Conservation (phyloP, 1,140 invertebrate species). For the Cydia pomonella region DNA sequence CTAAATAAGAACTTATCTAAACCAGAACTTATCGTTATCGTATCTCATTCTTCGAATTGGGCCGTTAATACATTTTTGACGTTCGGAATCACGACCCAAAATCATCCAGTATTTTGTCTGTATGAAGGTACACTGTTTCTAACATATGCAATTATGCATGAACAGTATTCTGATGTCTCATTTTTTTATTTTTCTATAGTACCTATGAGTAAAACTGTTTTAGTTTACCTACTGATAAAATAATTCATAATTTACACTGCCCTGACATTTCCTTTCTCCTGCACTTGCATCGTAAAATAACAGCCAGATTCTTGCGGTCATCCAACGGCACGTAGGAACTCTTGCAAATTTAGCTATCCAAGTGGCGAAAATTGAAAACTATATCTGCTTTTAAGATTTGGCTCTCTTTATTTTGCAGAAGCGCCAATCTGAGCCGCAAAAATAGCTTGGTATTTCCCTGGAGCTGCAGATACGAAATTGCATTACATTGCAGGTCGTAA, state of each 20-base stretch:
- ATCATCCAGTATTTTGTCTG: no score
- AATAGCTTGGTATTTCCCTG: not conserved
- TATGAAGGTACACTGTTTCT: no score
- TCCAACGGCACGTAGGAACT: constrained; percentile 14
- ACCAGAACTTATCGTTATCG: no score
- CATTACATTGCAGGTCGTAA: constrained; percentile 23
- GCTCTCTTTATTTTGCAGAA: not conserved
- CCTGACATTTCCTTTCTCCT: not conserved
- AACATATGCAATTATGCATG: no score
- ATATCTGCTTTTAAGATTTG: not conserved
- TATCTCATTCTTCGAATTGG: no score
- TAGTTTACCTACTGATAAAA: no score
- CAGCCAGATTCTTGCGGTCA: constrained; percentile 12
- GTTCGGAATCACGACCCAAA: no score
- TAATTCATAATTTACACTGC: not conserved
- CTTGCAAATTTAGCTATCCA: not conserved
- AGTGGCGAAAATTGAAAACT: not conserved
- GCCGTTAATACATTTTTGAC: no score
- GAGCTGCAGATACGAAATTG: constrained; percentile 29
- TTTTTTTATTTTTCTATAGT: no score
- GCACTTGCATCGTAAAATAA: constrained; percentile 12
- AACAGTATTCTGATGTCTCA: no score
- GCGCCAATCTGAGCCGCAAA: not conserved
- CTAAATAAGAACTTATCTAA: no score
- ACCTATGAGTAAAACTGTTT: no score